Base-by-base conservation (phyloP, 2,797 vertebrate species). In the Rhadinocentrus ornatus region DNA sequence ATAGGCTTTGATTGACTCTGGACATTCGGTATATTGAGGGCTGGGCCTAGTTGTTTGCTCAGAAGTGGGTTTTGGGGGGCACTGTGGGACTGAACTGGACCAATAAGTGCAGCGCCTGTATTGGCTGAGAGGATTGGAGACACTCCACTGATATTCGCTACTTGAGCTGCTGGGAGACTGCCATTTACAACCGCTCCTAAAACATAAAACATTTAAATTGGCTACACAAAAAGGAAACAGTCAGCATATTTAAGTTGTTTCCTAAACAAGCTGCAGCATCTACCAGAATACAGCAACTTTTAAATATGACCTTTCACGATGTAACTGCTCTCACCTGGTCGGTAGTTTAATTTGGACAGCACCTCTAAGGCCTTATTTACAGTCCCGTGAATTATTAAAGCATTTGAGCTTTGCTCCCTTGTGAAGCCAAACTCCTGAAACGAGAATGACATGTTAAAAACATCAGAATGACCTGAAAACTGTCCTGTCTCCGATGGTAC, bases 341-440 rank as follows among this genome's bases (percentile, higher is more conserved):
- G 87, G 66, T 63, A 55, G 55, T 89, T 75, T 65, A 94, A 80
- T 22, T 68, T 82, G 50, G 88, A 89, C 61, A 95, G 82, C 24
- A 86, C 91, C 58, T 92, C 88, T 54, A 89, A 62, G 0, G 94
- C 91, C 26, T 92, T 92, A 67, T 91, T 53, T 27, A 95, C 81
- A 2, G 91, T 94, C 44, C 92, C 93, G 24, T 95, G 89, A 74
- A 94, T 91, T 73, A 94, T 91, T 84, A 95, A 88, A 78, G 94
- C 93, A 27, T 94, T 93, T 44, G 90, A 86, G 80, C 95, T 94
- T 82, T 95, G 93, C 67, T 94, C 91, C 65, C 81, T 76, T 27
- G 90, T 86, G 71, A 89, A 95, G 39, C 94, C 94, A 35, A 80
- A 88, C 16, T 62, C 91, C 95, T 95, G 81, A 31, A 80, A 73